Evolutionary conservation across 2,113 vertebrate genomes (phyloP), one percentile per base, ranked within the genome.

Genomic region (Telmatochromis sp.): DNA sequence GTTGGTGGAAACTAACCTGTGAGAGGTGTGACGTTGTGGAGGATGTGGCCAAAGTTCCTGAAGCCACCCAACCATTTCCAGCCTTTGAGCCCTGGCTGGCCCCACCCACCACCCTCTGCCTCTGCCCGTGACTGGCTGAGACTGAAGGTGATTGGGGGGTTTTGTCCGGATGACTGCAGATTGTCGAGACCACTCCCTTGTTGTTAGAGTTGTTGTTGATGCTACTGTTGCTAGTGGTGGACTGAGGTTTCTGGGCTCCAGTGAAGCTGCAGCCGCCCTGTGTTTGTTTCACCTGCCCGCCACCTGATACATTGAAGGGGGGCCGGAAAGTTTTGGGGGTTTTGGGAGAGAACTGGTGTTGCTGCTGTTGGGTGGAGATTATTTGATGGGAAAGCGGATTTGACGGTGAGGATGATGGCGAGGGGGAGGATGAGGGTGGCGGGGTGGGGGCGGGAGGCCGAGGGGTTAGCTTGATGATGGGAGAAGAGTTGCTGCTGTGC

Each of bases 391-490:
- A 63, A 53, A 80, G 93, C 4, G 47, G 87, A 70, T 87, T 93
- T 5, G 94, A 95, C 13, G 93, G 91, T 1, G 95, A 95, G 37
- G 93, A 92, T 5, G 95, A 93, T 2, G 95, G 92, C 2, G 95
- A 93, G 13, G 95, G 90, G 2, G 95, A 90, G 40, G 95, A 94
- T n/a, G 93, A 79, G 7, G 95, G 93, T 2, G 96, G 92, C 0
- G 96, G 94, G 28, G 91, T 91, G 23, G 95, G 93, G 1, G 93
- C 92, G 1, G 95, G 94, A 10, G 94, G 95, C 7, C 96, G 95
- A 4, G 95, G 96, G 33, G 95, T 96, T 85, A 97, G 96, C 60
- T 96, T 97, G 60, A 97, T 96, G 86, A 96, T 95, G 85, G 96
- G 94, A 3, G 96, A 94, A 28, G 96, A 92, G 92, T 92, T 96